phyloP scores from a whole-genome alignment of 2,888 invertebrate species.

The Atethmia centrago region DNA sequence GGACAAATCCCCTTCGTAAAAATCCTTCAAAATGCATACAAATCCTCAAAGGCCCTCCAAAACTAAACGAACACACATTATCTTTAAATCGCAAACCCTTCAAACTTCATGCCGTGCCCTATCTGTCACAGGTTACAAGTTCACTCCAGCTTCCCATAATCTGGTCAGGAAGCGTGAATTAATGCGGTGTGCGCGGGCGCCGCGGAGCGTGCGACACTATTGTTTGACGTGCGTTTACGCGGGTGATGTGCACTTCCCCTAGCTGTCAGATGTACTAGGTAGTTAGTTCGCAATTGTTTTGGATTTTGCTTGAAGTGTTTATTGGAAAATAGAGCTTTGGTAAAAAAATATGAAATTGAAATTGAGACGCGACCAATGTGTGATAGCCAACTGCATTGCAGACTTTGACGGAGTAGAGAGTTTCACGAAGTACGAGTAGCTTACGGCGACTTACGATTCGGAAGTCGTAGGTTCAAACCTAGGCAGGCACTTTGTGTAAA shows the following conservation, averaged over 20 bases:
- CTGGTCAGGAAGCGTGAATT: conserved; percentile 75
- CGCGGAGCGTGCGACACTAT: conserved; percentile 68
- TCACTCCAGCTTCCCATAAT: conserved; percentile 51
- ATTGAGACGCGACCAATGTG: neutral
- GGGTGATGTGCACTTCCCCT: conserved; percentile 60
- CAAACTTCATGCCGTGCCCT: conserved; percentile 67
- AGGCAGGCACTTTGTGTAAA: no score
- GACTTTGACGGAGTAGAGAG: neutral
- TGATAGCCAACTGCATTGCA: neutral
- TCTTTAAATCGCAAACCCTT: conserved; percentile 54
- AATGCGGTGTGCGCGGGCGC: conserved; percentile 67
- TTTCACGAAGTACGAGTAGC: neutral
- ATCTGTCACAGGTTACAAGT: conserved; percentile 67
- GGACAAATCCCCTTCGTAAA: neutral
- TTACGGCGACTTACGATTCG: no score
- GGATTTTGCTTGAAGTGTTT: neutral
- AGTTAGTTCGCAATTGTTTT: conserved; percentile 53
- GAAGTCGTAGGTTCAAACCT: no score
- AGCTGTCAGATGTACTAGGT: conserved; percentile 51
- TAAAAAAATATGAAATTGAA: neutral
- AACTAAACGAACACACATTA: conserved; percentile 54
- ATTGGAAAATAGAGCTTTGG: neutral
- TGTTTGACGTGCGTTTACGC: conserved; percentile 65
- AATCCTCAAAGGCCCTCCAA: conserved; percentile 6
- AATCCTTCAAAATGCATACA: neutral